Conservation (phyloP, 2,113 vertebrate species). For the Dromaius novaehollandiae region DNA sequence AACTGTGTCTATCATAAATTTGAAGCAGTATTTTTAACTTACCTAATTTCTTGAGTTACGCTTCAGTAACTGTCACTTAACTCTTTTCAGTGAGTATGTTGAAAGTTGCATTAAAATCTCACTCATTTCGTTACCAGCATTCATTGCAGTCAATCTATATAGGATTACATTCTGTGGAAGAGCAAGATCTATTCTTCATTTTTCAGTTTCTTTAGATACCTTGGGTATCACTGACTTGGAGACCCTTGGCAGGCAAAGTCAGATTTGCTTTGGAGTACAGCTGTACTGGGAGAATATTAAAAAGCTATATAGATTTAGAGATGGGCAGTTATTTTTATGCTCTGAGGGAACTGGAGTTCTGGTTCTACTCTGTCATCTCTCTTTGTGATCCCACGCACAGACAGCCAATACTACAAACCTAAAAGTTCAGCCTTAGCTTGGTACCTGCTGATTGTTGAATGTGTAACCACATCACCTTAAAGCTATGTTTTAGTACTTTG, state of each 20-base stretch:
- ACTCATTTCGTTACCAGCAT: neutral
- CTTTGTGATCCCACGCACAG: too few species aligned
- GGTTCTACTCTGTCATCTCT: neutral
- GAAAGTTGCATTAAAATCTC: neutral
- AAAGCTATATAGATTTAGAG: neutral
- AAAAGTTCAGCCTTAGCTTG: neutral
- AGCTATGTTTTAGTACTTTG: neutral
- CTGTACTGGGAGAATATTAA: neutral
- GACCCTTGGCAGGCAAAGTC: neutral
- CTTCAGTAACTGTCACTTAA: neutral
- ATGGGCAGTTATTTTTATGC: neutral
- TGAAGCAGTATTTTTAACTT: neutral
- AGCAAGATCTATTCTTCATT: neutral
- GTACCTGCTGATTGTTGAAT: neutral
- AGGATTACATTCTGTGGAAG: neutral
- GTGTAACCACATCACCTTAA: neutral
- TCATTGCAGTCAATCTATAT: neutral
- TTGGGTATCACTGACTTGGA: neutral
- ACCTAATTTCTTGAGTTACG: conserved; percentile 18
- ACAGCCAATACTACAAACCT: neutral
- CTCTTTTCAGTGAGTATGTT: neutral
- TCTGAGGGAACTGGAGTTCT: neutral
- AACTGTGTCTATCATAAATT: neutral
- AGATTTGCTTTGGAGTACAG: neutral
- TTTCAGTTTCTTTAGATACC: neutral